Evolutionary conservation across 2,797 vertebrate genomes (phyloP).

Genomic region (Galagoides demidoff): DNA sequence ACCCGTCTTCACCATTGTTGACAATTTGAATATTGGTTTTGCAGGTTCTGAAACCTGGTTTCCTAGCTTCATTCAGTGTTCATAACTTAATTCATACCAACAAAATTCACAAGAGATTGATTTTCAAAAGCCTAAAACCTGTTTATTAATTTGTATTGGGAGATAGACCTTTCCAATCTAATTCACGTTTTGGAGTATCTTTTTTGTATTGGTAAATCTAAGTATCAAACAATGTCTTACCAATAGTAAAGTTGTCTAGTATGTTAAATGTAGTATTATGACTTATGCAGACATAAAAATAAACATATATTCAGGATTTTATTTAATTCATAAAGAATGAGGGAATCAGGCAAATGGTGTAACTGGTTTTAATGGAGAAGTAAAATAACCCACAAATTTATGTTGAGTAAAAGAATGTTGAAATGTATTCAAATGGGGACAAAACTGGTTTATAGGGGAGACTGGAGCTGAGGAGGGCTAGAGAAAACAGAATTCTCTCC

Average conservation of each 20-base stretch:
- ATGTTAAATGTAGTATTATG: not conserved
- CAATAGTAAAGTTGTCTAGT: not conserved
- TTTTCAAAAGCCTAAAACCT: not conserved
- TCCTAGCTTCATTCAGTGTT: not conserved
- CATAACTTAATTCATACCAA: not conserved
- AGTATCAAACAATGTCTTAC: not conserved
- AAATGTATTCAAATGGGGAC: not conserved
- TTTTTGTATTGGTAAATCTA: constrained; percentile 23
- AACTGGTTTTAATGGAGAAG: constrained; percentile 28
- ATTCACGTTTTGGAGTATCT: not conserved
- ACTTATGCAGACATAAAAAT: constrained; percentile 6
- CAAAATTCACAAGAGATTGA: not conserved
- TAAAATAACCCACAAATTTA: not conserved
- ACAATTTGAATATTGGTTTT: not conserved
- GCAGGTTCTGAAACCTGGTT: not conserved
- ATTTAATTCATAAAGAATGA: not conserved
- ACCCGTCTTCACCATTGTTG: not conserved
- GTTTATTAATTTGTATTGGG: not conserved
- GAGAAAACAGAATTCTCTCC: not conserved
- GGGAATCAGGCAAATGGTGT: not conserved
- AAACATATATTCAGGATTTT: constrained; percentile 37
- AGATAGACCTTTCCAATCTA: not conserved
- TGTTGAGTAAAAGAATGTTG: constrained; percentile 1
- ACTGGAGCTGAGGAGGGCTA: not conserved
- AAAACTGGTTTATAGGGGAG: not conserved